Conservation (phyloP, 1,140 invertebrate species). For the Spodoptera frugiperda region DNA sequence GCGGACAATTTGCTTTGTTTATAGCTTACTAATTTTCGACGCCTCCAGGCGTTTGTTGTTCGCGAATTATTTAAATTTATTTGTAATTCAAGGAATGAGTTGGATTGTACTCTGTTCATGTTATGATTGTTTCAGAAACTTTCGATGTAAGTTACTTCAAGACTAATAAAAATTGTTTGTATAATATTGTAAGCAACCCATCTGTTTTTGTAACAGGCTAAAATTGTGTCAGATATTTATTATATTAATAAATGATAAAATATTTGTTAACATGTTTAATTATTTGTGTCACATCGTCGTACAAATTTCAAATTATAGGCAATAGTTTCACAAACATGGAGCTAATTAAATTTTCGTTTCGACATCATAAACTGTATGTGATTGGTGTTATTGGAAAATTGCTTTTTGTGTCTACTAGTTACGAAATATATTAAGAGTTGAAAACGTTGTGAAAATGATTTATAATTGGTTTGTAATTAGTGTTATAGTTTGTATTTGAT, state of each 20-base stretch:
- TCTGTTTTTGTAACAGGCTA: too few species aligned
- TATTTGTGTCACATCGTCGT: constrained; percentile 7
- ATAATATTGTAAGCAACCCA: too few species aligned
- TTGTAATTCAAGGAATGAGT: not conserved
- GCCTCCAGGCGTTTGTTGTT: too few species aligned
- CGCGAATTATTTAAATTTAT: not conserved
- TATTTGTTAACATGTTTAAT: constrained; percentile 9
- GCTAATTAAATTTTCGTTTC: constrained; percentile 21
- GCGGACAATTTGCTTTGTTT: not conserved
- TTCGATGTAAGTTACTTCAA: too few species aligned
- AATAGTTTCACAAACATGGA: not conserved
- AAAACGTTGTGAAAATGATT: constrained; percentile 55
- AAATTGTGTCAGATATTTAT: too few species aligned
- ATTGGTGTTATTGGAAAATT: constrained; percentile 19
- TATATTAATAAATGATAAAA: not conserved
- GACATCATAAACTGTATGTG: constrained; percentile 20
- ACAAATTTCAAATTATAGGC: constrained; percentile 21
- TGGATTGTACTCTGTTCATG: too few species aligned
- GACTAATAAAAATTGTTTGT: too few species aligned
- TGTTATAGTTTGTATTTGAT: constrained; percentile 55
- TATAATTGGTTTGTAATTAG: constrained; percentile 61
- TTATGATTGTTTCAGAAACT: too few species aligned
- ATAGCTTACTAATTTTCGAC: constrained; percentile 2
- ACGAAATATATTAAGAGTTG: constrained; percentile 49
- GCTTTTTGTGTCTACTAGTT: constrained; percentile 48